Evolutionary conservation across 2,888 invertebrate species (phyloP).

Genomic region (Dicyrtomina minuta): DNA sequence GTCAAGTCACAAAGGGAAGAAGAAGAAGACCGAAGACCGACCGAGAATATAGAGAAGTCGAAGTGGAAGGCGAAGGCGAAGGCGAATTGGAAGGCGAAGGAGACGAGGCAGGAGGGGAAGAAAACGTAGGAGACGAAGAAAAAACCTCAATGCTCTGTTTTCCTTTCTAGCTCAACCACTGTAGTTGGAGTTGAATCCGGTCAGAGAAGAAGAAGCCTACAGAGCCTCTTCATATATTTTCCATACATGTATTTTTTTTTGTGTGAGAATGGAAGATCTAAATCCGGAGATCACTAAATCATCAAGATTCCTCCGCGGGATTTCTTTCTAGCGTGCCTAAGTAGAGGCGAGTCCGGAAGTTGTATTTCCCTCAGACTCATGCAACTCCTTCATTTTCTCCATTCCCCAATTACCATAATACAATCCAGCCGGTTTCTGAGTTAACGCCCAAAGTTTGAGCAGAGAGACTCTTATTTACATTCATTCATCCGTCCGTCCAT

Average conservation of each 20-base stretch:
- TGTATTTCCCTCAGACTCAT: conserved; percentile 25
- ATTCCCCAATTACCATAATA: conserved; percentile 9
- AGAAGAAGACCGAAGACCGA: not conserved
- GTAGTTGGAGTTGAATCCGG: too few relatives aligned
- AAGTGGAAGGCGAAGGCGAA: conserved; percentile 2
- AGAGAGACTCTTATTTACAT: too few relatives aligned
- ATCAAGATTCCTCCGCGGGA: conserved; percentile 27
- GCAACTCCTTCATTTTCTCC: conserved; percentile 27
- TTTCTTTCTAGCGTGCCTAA: conserved; percentile 22
- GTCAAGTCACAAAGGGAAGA: not conserved
- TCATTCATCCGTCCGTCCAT: too few relatives aligned
- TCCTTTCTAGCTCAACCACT: too few relatives aligned
- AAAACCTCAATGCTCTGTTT: not conserved
- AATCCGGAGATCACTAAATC: conserved; percentile 36
- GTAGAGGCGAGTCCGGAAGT: conserved; percentile 33
- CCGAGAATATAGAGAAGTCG: not conserved
- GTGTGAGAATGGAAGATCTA: not conserved
- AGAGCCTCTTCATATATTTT: too few relatives aligned
- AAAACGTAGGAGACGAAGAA: not conserved
- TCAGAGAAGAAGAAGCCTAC: too few relatives aligned
- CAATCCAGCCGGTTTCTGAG: not conserved
- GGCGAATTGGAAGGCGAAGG: not conserved
- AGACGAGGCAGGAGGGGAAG: not conserved
- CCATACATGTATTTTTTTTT: too few relatives aligned
- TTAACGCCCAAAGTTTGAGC: conserved; percentile 5